These are phyloP conservation scores for Apamea crenata DNA, from an alignment of 2,888 invertebrate species.

Conservation along the genomic window DNA sequence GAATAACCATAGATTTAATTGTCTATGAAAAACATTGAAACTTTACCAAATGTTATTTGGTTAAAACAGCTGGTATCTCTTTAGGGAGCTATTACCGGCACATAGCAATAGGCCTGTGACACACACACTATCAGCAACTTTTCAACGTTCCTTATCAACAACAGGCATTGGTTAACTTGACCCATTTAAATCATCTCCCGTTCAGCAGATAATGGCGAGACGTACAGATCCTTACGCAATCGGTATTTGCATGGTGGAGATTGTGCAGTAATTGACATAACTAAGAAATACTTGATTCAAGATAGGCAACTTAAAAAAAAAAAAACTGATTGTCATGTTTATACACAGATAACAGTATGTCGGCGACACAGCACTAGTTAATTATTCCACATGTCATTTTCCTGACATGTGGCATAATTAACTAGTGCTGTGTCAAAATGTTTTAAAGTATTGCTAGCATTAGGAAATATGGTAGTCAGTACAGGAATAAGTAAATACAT, in stretches of 20 bases:
- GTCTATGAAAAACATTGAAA: background rate
- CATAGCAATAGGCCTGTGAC: slow-evolving; percentile 14
- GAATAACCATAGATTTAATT: too few relatives aligned
- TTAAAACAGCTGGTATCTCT: background rate
- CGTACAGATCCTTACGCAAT: slow-evolving; percentile 28
- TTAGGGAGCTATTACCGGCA: slow-evolving; percentile 14
- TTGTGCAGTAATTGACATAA: background rate
- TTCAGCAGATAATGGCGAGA: slow-evolving; percentile 39
- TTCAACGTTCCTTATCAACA: slow-evolving; percentile 32
- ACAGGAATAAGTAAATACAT: background rate
- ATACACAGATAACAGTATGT: background rate
- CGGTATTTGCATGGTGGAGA: background rate
- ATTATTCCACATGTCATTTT: background rate
- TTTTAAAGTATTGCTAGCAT: background rate
- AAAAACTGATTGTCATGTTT: background rate
- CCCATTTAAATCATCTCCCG: slow-evolving; percentile 63
- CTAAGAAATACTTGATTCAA: background rate
- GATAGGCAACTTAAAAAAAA: background rate
- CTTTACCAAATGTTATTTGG: background rate
- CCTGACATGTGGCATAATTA: too few relatives aligned
- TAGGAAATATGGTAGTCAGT: too few relatives aligned
- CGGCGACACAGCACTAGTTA: background rate
- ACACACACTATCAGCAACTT: slow-evolving; percentile 32
- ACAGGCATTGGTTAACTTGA: slow-evolving; percentile 63
- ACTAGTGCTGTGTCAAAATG: too few relatives aligned